Conservation (phyloP, 2,888 invertebrate genomes). For the Drosophila incognita region DNA sequence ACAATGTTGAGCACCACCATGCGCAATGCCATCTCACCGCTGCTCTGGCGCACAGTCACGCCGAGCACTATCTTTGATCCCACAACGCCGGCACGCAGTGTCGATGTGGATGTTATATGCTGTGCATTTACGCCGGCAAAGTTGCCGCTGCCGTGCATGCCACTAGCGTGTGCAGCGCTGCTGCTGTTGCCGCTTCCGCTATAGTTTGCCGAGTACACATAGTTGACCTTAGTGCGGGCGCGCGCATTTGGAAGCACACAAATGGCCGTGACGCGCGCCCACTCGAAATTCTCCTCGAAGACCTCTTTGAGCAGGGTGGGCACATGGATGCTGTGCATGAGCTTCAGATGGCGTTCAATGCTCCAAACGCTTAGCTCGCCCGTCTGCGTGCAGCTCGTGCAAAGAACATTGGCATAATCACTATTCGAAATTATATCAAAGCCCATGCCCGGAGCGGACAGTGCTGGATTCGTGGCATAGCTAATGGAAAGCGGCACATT, state of each 20-base stretch:
- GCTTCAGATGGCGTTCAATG: conserved; percentile 91
- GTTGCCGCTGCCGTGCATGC: conserved; percentile 51
- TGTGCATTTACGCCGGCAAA: conserved; percentile 59
- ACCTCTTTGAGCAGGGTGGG: conserved; percentile 81
- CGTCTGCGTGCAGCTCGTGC: conserved; percentile 86
- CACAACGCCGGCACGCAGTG: conserved; percentile 79
- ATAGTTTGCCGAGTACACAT: conserved; percentile 72
- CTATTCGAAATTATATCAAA: conserved; percentile 88
- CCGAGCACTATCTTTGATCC: conserved; percentile 83
- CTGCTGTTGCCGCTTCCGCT: conserved; percentile 54
- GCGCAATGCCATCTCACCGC: conserved; percentile 74
- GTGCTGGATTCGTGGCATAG: conserved; percentile 92
- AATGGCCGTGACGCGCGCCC: conserved; percentile 89
- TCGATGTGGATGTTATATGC: conserved; percentile 80
- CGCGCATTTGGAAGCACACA: conserved; percentile 89
- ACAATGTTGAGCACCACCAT: conserved; percentile 82
- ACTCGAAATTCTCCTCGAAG: conserved; percentile 81
- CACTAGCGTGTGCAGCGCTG: conserved; percentile 39
- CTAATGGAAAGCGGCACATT: conserved; percentile 96
- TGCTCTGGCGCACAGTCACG: conserved; percentile 77
- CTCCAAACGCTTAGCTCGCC: conserved; percentile 93
- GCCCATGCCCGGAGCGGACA: conserved; percentile 84
- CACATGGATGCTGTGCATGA: conserved; percentile 87
- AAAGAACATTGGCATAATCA: conserved; percentile 87
- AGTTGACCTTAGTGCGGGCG: conserved; percentile 78